phyloP scores from a whole-genome alignment of 2,113 vertebrate species.

The Siniperca knerii region DNA sequence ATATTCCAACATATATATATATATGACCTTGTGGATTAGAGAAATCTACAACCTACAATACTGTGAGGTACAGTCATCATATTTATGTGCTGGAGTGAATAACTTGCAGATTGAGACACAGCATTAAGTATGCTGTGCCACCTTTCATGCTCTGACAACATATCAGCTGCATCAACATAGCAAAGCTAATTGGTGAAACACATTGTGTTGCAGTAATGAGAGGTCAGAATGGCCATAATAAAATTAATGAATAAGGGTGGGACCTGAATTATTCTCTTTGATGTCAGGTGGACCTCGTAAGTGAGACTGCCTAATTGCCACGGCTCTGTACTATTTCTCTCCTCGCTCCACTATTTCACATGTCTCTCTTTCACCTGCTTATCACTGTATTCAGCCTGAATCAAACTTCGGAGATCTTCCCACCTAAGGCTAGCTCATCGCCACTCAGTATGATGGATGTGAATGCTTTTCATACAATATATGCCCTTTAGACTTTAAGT shows the following conservation, averaged over 20 bases:
- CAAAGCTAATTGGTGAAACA: conserved; percentile 74
- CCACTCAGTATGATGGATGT: conserved; percentile 49
- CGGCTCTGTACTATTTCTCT: conserved; percentile 30
- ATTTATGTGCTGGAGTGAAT: conserved; percentile 70
- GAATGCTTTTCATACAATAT: conserved; percentile 41
- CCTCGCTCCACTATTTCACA: conserved; percentile 28
- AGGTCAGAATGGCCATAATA: conserved; percentile 73
- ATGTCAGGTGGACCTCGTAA: conserved; percentile 68
- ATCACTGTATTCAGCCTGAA: conserved; percentile 21
- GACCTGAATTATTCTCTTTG: conserved; percentile 82
- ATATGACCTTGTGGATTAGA: conserved; percentile 51
- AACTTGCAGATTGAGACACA: conserved; percentile 70
- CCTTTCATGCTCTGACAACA: conserved; percentile 61
- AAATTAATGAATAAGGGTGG: conserved; percentile 67
- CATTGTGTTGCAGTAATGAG: conserved; percentile 58
- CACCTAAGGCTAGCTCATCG: conserved; percentile 42
- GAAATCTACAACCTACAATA: conserved; percentile 49
- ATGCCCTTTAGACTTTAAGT: conserved; percentile 52
- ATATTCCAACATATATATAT: conserved; percentile 20
- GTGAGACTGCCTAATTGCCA: conserved; percentile 69
- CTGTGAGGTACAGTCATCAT: conserved; percentile 69
- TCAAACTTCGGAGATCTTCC: conserved; percentile 26
- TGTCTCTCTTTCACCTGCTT: conserved; percentile 40
- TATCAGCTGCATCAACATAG: conserved; percentile 63
- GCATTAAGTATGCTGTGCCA: conserved; percentile 62